Base-by-base conservation (phyloP, 2,797 vertebrate species). In the Manis pentadactyla region DNA sequence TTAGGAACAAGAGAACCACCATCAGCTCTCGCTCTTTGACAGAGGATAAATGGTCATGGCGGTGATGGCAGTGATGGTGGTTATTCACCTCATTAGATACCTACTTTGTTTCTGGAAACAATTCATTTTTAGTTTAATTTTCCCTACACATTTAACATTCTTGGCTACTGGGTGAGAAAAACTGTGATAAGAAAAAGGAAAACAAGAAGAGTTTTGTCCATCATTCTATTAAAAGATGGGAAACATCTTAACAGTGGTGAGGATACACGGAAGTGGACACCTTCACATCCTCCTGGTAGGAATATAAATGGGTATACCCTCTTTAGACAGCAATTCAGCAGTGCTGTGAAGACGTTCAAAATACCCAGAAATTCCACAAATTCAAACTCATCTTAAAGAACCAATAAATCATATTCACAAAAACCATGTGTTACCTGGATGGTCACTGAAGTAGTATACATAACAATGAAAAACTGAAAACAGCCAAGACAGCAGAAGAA, bases 1-100 rank as follows among this genome's bases (percentile, higher is more conserved):
- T 99, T 95, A 91, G 95, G 78, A 87, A 68, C n/a, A 93, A 97
- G 84, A 94, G 77, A 97, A 95, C 11, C 14, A 88, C 27, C 29
- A 55, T 97, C 74, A 97, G 78, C 37, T 92, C 73, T 18, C 34
- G 23, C 39, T 91, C 12, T 63, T n/a, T 57, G 78, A 74, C 1
- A 34, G 31, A 86, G 31, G 27, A 42, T 59, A 77, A 55, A 75
- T 27, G 27, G 49, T 29, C 68, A 66, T 23, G 17, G 14, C 19
- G 59, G 42, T 55, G 46, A 69, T 34, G n/a, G 53, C 15, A 37
- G 61, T 19, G 27, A 29, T 13, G n/a, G 57, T 39, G 12, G 13
- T 27, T 68, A 82, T 0, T 81, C 86, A 91, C 18, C 25, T 51
- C 39, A 61, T 19, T 34, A 15, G 27, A 73, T 92, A 61, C 55